These are phyloP conservation scores for Ellobius talpinus DNA, from an alignment of 2,113 vertebrate species.

Conservation along the genomic window DNA sequence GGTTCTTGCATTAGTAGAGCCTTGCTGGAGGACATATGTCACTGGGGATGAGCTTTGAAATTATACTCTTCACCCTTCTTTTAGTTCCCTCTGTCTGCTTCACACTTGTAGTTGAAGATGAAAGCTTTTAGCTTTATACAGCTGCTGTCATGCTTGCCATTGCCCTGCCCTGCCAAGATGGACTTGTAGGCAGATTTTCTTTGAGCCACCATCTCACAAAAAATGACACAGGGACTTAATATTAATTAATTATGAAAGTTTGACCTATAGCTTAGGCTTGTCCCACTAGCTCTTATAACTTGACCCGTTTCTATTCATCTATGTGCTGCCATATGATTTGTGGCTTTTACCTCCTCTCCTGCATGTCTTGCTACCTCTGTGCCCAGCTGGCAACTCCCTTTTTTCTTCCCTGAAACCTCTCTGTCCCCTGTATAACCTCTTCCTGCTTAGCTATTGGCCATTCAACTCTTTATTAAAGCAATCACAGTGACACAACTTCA, in stretches of 20 bases:
- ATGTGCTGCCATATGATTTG: background rate
- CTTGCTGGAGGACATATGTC: background rate
- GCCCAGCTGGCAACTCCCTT: background rate
- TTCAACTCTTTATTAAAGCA: background rate
- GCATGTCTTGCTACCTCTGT: background rate
- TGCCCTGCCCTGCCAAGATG: background rate
- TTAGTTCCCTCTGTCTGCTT: background rate
- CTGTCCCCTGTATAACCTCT: background rate
- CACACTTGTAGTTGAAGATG: background rate
- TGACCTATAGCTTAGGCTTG: background rate
- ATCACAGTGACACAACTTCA: background rate
- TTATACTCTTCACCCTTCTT: background rate
- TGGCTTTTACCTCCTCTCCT: background rate
- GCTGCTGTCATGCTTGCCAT: background rate
- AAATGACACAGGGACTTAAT: background rate
- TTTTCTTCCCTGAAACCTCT: background rate
- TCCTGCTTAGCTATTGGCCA: background rate
- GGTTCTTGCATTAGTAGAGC: background rate
- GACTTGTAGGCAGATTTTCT: background rate
- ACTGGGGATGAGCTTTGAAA: background rate
- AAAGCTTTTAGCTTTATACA: background rate
- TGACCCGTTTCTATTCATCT: background rate
- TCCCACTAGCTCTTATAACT: background rate
- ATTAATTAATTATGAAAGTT: background rate
- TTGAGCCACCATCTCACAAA: background rate